Base-by-base conservation (phyloP, 2,113 vertebrate species). In the Nesoenas mayeri region DNA sequence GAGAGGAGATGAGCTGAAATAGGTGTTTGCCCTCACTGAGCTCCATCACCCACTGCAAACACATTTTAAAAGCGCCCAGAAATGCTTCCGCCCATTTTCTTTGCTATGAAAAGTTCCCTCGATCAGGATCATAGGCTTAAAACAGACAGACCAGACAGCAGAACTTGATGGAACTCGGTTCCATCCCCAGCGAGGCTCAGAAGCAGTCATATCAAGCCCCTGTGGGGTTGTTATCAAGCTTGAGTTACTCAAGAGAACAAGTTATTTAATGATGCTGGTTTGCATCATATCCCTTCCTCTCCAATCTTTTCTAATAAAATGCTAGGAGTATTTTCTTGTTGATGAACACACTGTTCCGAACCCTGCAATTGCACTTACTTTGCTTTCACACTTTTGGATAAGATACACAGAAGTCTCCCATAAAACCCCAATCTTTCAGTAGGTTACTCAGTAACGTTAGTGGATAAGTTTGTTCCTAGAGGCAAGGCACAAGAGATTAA, bases 341-440 rank as follows among this genome's bases (percentile, higher is more conserved):
- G 80, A 66, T 50, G 92, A 88, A 96, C 94, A 85, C 0, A 0
- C 51, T 82, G 95, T 96, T 94, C 96, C 56, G 60, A 86, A 48
- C 18, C 4, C 9, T 0, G 40, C 2, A 1, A n/a, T 25, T 75
- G 54, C 88, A 47, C 32, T 79, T 62, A 25, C 24, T 94, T 92
- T 73, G 56, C 72, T 91, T 80, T 65, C 64, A 28, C 61, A 40
- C 42, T 6, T 80, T 81, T 80, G 70, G 87, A 95, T 96, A 94
- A 96, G 95, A 91, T 77, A 91, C 2, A 8, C 3, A 20, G 21
- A 73, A 64, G 48, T 3, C 20, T 94, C 96, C 79, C 77, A 90
- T 13, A 86, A 91, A 56, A 3, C 20, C n/a, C 50, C 53, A 47
- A 75, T 70, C 48, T 93, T 88, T 62, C 58, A 62, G 4, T 25